Conservation (phyloP, 2,113 vertebrate species). For the Antigone vipio region DNA sequence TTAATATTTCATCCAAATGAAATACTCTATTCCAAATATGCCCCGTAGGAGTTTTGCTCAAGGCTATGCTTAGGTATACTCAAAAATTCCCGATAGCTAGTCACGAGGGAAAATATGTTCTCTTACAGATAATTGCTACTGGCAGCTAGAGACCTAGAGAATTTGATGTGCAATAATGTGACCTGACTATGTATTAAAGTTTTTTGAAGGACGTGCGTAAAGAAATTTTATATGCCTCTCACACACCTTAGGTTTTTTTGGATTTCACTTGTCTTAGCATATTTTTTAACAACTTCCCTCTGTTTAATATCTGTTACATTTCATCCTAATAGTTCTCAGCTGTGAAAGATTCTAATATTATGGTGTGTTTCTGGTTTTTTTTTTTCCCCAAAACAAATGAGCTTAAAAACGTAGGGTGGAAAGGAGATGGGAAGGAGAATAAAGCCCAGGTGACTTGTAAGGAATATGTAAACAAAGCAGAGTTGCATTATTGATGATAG, state of each 20-base stretch:
- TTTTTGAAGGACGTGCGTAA: conserved; percentile 89
- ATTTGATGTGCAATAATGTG: conserved; percentile 89
- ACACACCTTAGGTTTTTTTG: conserved; percentile 55
- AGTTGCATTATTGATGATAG: conserved; percentile 62
- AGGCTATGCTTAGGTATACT: conserved; percentile 86
- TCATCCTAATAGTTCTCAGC: conserved; percentile 64
- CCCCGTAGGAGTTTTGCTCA: conserved; percentile 82
- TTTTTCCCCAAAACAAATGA: conserved; percentile 21
- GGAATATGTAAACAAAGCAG: conserved; percentile 63
- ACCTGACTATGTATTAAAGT: conserved; percentile 89
- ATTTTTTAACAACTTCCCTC: conserved; percentile 72
- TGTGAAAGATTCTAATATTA: conserved; percentile 32
- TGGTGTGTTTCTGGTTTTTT: not conserved
- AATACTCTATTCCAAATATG: conserved; percentile 76
- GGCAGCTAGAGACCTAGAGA: conserved; percentile 87
- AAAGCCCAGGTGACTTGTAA: conserved; percentile 53
- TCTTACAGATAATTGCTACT: conserved; percentile 94
- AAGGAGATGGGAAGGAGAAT: not conserved
- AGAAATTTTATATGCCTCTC: conserved; percentile 78
- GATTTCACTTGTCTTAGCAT: conserved; percentile 55
- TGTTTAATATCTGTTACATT: conserved; percentile 68
- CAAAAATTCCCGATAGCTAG: conserved; percentile 79
- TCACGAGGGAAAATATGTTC: conserved; percentile 87
- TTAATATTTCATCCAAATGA: conserved; percentile 79
- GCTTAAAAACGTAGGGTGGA: conserved; percentile 11